A percentile compares a stretch with the other conserved stretches of the same genome.
Conservation (phyloP, 2,888 invertebrate genomes). For the Lomographa bimaculata region DNA sequence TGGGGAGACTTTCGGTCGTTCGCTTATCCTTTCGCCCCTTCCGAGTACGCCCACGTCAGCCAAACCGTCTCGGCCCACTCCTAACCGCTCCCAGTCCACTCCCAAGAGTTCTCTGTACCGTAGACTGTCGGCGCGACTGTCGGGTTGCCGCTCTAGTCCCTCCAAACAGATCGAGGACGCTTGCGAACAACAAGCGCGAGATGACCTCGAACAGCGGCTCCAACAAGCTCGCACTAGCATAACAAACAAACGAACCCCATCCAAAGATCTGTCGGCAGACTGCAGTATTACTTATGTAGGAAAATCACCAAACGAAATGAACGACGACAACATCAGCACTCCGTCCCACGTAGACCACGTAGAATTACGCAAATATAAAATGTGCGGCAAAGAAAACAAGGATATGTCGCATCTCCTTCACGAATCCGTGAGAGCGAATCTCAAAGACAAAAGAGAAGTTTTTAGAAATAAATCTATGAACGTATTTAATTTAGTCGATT, state of each 20-base stretch:
- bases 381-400: constrained; percentile 70
- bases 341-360: constrained; percentile 47
- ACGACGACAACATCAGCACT: constrained; percentile 46
- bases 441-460: constrained; percentile 74
- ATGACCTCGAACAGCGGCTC: constrained; percentile 60
- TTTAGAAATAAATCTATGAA: constrained; percentile 79
- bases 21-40: constrained; percentile 82
- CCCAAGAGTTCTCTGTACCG: constrained; percentile 77
- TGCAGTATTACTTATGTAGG: constrained; percentile 64
- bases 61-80: constrained; percentile 63
- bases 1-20: constrained; percentile 86
- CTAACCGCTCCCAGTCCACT: constrained; percentile 71
- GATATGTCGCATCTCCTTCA: constrained; percentile 53
- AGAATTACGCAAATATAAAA: constrained; percentile 56
- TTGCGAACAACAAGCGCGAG: constrained; percentile 40
- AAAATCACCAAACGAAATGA: constrained; percentile 59
- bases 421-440: constrained; percentile 49
- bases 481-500: constrained; percentile 76
- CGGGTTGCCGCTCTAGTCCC: constrained; percentile 63
- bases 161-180: constrained; percentile 43
- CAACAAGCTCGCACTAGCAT: constrained; percentile 60
- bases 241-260: constrained; percentile 54
- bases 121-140: constrained; percentile 73
- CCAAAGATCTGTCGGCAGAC: constrained; percentile 54
- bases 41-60: constrained; percentile 67